A percentile compares a stretch with the other conserved stretches of the same genome.
These are phyloP conservation scores for Aphelocoma californica DNA, from an alignment of 2,797 vertebrate species.

Conservation along the genomic window DNA sequence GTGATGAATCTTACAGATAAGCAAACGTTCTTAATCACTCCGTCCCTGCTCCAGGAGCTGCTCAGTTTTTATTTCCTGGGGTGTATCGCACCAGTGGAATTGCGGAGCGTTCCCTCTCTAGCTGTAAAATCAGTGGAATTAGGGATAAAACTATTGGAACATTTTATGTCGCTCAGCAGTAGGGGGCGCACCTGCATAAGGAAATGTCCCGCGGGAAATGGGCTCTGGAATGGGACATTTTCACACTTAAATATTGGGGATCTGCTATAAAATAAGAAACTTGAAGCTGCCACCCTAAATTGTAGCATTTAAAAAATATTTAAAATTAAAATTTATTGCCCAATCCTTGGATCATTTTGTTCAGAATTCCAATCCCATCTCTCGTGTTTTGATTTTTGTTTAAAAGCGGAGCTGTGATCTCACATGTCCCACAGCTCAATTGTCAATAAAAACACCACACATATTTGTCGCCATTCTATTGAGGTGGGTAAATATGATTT, in stretches of 20 bases:
- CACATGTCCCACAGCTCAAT: accelerated
- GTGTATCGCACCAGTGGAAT: too few species aligned
- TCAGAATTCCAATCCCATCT: background rate
- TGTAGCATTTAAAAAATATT: background rate
- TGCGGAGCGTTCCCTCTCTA: background rate
- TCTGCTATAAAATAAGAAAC: background rate
- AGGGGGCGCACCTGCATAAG: background rate
- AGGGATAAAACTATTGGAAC: accelerated
- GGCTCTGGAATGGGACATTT: background rate
- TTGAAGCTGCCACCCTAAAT: background rate
- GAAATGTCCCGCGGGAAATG: background rate
- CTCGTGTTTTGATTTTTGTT: background rate
- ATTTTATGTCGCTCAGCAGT: background rate
- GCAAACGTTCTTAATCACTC: background rate
- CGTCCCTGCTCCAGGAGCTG: background rate
- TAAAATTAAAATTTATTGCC: accelerated
- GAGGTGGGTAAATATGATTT: background rate
- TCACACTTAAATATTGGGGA: background rate
- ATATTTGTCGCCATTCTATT: background rate
- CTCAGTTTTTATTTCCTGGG: background rate
- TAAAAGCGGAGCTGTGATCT: background rate
- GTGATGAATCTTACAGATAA: background rate
- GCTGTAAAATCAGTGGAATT: background rate
- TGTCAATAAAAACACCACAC: background rate
- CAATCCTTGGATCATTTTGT: background rate